These are phyloP conservation scores for Ispidina picta DNA, from an alignment of 2,797 vertebrate species.

Conservation along the genomic window DNA sequence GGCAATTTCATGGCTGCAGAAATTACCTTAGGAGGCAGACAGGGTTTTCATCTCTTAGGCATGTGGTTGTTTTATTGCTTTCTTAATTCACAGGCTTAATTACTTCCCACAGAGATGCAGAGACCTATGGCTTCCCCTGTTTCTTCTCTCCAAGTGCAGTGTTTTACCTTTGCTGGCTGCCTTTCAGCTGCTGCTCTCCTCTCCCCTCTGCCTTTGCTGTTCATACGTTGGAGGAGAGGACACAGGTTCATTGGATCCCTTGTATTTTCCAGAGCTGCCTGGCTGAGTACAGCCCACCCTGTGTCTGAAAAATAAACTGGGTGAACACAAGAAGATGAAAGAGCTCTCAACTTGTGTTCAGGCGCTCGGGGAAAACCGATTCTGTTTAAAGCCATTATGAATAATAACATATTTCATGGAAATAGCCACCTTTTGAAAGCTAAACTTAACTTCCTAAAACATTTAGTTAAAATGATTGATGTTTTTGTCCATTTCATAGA, in stretches of 20 bases:
- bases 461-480: slow-evolving; percentile 43
- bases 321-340: slow-evolving; percentile 27
- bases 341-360: slow-evolving; percentile 2
- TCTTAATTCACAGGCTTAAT: background rate
- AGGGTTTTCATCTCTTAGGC: background rate
- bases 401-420: slow-evolving; percentile 43
- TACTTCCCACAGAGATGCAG: background rate
- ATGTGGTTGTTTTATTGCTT: background rate
- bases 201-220: background rate
- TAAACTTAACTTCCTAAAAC: slow-evolving; percentile 36
- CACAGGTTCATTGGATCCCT: background rate
- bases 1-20: background rate
- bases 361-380: background rate
- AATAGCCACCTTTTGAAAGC: slow-evolving; percentile 32
- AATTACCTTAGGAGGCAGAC: background rate
- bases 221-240: background rate
- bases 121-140: background rate
- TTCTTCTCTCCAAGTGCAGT: background rate
- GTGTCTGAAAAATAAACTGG: background rate
- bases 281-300: background rate
- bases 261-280: background rate
- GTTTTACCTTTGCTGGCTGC: background rate
- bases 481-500: slow-evolving; percentile 24
- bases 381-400: slow-evolving; percentile 44
- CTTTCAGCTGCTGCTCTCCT: background rate